A percentile compares a stretch with the other conserved stretches of the same genome.
Conservation (phyloP, 2,113 vertebrate species). For the Pao palembangensis region DNA sequence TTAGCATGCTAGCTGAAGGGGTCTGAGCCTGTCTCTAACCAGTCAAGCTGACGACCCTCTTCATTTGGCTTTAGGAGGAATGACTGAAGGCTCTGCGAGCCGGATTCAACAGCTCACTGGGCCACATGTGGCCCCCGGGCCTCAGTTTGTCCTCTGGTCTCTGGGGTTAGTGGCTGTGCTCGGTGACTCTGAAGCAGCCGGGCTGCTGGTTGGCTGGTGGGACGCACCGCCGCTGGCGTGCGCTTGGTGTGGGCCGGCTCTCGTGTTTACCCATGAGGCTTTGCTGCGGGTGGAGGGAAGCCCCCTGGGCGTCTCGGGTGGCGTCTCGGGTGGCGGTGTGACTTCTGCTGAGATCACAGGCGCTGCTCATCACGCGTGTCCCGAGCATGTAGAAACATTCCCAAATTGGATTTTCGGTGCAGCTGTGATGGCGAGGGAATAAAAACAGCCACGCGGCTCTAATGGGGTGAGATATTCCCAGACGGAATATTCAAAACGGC, state of each 20-base stretch:
- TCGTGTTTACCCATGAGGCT: slow-evolving; percentile 49
- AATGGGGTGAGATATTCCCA: not conserved
- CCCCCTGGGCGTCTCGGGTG: too few species aligned
- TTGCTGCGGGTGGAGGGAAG: slow-evolving; percentile 33
- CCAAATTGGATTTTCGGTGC: slow-evolving; percentile 11
- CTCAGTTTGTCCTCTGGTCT: too few species aligned
- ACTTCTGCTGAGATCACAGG: slow-evolving; percentile 34
- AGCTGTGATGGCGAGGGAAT: not conserved
- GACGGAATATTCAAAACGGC: not conserved
- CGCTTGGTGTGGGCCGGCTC: slow-evolving; percentile 35
- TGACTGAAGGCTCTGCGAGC: too few species aligned
- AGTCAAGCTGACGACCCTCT: too few species aligned
- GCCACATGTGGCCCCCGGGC: too few species aligned
- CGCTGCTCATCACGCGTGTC: slow-evolving; percentile 47
- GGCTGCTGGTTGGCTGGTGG: slow-evolving; percentile 38
- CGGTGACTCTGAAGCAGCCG: slow-evolving; percentile 34
- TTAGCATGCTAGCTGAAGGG: too few species aligned
- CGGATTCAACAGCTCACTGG: too few species aligned
- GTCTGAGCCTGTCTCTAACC: too few species aligned
- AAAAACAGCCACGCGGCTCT: slow-evolving; percentile 1
- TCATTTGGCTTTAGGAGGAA: too few species aligned
- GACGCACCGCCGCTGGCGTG: slow-evolving; percentile 2
- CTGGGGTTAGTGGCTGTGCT: too few species aligned
- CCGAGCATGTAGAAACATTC: slow-evolving; percentile 25
- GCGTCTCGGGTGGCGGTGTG: slow-evolving; percentile 25